A percentile compares a stretch with the other conserved stretches of the same genome.
phyloP scores from a whole-genome alignment of 2,113 vertebrate genomes.

The Colius striatus region DNA sequence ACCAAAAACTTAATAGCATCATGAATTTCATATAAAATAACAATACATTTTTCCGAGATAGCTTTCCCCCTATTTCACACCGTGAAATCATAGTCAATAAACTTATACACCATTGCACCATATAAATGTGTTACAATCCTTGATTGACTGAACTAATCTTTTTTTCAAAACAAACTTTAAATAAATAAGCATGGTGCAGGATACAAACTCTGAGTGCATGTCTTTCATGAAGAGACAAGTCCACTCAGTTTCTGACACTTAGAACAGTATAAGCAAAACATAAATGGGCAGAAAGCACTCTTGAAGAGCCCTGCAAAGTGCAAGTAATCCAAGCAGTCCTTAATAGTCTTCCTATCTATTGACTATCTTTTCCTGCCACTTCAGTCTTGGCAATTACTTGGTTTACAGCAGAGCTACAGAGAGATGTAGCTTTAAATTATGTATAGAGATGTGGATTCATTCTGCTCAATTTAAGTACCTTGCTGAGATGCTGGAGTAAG shows the following conservation, averaged over 20 bases:
- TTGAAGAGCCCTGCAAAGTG: not conserved
- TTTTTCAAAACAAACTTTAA: constrained; percentile 17
- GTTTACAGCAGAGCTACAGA: not conserved
- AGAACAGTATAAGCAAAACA: not conserved
- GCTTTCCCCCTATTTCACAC: constrained; percentile 25
- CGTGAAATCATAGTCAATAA: constrained; percentile 60
- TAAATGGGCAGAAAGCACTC: not conserved
- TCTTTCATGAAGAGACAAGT: not conserved
- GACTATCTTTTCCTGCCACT: constrained; percentile 35
- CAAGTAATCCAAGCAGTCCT: constrained; percentile 22
- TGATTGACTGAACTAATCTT: constrained; percentile 51
- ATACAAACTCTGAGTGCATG: not conserved
- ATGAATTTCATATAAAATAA: constrained; percentile 80
- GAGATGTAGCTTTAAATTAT: constrained; percentile 39
- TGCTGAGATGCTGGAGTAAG: not conserved
- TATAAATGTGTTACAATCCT: constrained; percentile 48
- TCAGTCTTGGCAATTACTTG: constrained; percentile 13
- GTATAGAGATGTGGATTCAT: not conserved
- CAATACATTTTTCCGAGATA: constrained; percentile 69
- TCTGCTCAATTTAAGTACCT: not conserved
- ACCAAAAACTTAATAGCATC: constrained; percentile 74
- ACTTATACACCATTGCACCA: constrained; percentile 34
- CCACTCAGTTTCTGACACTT: constrained; percentile 4
- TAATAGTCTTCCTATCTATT: constrained; percentile 50
- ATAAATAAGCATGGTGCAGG: not conserved